Percentiles rank a stretch among this genome's conserved stretches.
phyloP scores from a whole-genome alignment of 2,113 vertebrate genomes.

The Aplodontia rufa region DNA sequence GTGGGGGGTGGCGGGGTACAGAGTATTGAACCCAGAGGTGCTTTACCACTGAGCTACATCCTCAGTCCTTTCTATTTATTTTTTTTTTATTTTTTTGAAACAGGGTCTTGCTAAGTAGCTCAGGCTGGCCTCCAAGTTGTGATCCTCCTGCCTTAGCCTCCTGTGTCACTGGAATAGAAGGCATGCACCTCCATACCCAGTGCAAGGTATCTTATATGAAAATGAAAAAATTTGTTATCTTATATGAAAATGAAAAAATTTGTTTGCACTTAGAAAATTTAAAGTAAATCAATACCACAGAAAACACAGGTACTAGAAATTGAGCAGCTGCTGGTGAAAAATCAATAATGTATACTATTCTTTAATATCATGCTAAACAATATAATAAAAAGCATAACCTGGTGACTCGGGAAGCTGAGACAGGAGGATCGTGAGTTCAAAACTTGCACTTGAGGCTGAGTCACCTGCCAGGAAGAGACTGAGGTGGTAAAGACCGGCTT shows the following conservation, averaged over 20 bases:
- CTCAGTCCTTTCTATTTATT: too few species aligned
- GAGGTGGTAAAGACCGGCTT: neutral
- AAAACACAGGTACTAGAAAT: conserved; percentile 33
- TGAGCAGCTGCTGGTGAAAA: neutral
- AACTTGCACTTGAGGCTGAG: neutral
- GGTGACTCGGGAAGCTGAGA: too few species aligned
- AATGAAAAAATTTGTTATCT: neutral
- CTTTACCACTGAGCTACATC: too few species aligned
- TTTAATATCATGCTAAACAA: conserved; percentile 36
- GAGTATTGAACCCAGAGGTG: too few species aligned
- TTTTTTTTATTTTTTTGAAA: too few species aligned
- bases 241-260: conserved; percentile 43
- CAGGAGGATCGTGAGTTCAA: too few species aligned
- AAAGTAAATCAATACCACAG: conserved; percentile 32
- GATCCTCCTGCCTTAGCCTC: too few species aligned
- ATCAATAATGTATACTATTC: conserved; percentile 18
- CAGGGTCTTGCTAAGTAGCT: too few species aligned
- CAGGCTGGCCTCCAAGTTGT: too few species aligned
- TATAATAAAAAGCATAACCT: neutral
- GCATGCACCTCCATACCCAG: too few species aligned
- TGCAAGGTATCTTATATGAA: neutral
- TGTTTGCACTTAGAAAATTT: conserved; percentile 48
- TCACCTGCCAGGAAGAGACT: neutral
- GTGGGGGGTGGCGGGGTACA: too few species aligned
- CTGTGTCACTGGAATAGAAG: too few species aligned